phyloP scores from a whole-genome alignment of 1,140 invertebrate genomes.

The Drosophila takahashii region DNA sequence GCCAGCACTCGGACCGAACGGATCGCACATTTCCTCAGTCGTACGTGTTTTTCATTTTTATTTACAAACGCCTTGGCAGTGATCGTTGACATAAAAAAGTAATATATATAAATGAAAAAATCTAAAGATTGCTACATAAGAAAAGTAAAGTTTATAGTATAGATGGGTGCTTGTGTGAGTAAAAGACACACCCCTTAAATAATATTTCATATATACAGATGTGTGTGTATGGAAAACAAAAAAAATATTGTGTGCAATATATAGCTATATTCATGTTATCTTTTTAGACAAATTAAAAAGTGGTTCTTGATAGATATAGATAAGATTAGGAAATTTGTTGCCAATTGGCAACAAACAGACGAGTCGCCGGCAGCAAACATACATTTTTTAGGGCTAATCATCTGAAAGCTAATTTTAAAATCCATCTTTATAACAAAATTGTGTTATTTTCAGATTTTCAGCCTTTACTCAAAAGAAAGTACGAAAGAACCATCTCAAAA shows the following conservation, averaged over 20 bases:
- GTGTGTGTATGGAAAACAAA: too few species aligned
- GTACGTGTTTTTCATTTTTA: neutral
- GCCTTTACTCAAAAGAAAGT: neutral
- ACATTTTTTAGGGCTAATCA: slow-evolving; percentile 2
- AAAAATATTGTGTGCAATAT: too few species aligned
- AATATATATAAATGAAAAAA: neutral
- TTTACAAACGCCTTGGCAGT: neutral
- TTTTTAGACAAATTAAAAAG: neutral
- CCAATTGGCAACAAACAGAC: slow-evolving; percentile 4
- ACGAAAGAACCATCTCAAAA: neutral
- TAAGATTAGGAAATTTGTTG: slow-evolving; percentile 9
- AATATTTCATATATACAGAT: too few species aligned
- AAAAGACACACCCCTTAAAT: neutral
- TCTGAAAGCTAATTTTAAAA: neutral
- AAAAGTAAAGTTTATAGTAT: neutral
- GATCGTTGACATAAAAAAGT: neutral
- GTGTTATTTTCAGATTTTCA: neutral
- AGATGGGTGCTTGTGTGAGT: too few species aligned
- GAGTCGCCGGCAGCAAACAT: neutral
- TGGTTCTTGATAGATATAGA: neutral
- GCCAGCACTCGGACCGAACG: slow-evolving; percentile 8
- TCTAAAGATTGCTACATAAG: neutral
- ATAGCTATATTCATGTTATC: neutral
- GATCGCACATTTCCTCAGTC: neutral
- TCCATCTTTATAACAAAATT: neutral